Evolutionary conservation across 2,113 vertebrate species (phyloP).

Genomic region (Chinchilla lanigera): DNA sequence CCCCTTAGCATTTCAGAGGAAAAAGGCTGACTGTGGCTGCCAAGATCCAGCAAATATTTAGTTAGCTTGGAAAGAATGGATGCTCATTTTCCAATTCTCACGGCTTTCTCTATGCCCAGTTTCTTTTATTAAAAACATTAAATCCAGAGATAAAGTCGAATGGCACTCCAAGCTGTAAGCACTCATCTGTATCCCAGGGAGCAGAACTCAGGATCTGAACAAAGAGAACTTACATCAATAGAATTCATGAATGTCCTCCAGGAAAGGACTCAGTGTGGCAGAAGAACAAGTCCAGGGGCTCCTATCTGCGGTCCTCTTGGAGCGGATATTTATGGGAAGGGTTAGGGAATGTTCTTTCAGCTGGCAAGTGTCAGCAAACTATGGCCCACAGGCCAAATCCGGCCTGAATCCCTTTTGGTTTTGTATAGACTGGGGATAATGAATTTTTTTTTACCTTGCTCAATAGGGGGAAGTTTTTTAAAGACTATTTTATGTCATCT

Average conservation of each 20-base stretch:
- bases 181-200: constrained; percentile 73
- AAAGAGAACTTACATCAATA: constrained; percentile 74
- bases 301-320: neutral
- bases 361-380: neutral
- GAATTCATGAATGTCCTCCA: constrained; percentile 65
- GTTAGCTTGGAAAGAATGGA: constrained; percentile 79
- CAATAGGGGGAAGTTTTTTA: neutral
- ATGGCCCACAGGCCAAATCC: neutral
- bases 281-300: neutral
- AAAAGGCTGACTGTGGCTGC: constrained; percentile 66
- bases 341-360: neutral
- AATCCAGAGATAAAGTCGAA: constrained; percentile 73
- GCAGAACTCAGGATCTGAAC: constrained; percentile 71
- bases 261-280: neutral
- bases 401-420: neutral
- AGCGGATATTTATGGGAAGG: constrained; percentile 7
- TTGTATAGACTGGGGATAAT: neutral
- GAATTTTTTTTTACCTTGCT: neutral
- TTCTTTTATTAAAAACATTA: constrained; percentile 80
- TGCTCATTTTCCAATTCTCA: constrained; percentile 75
- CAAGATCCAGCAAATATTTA: constrained; percentile 80
- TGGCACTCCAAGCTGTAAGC: constrained; percentile 59
- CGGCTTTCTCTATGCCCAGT: constrained; percentile 69
- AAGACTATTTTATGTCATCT: constrained; percentile 36
- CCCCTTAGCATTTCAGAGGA: constrained; percentile 59